A percentile compares a stretch with the other conserved stretches of the same genome.
These are phyloP conservation scores for Rhagonycha lutea DNA, from an alignment of 2,888 invertebrate genomes.

Conservation along the genomic window DNA sequence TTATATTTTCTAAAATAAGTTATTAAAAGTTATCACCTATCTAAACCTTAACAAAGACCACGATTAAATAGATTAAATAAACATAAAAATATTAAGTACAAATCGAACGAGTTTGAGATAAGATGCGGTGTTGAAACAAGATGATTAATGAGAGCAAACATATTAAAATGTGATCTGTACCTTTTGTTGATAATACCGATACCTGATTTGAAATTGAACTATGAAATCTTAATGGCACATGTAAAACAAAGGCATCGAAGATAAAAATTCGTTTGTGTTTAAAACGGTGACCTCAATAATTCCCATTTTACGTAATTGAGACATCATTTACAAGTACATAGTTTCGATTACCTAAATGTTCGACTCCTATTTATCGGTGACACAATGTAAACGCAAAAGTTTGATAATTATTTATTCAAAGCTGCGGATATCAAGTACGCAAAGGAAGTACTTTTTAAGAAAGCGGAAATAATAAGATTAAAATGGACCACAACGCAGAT, in stretches of 20 bases:
- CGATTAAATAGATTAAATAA: constrained; percentile 29
- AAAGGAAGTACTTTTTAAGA: constrained; percentile 31
- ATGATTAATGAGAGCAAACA: constrained; percentile 36
- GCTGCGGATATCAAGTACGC: constrained; percentile 22
- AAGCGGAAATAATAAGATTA: constrained; percentile 34
- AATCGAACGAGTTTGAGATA: constrained; percentile 29
- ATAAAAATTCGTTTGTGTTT: constrained; percentile 37
- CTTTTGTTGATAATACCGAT: constrained; percentile 30
- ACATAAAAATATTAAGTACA: constrained; percentile 23
- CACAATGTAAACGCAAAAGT: constrained; percentile 5
- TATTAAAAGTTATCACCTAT: constrained; percentile 2
- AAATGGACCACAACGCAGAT: constrained; percentile 34
- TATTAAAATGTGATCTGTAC: constrained; percentile 31
- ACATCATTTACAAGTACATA: constrained; percentile 1
- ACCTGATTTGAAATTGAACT: constrained; percentile 20
- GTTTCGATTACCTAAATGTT: background rate
- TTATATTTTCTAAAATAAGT: background rate
- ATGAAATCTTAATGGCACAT: constrained; percentile 15
- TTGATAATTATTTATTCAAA: constrained; percentile 18
- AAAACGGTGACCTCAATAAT: constrained; percentile 45
- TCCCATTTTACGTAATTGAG: constrained; percentile 8
- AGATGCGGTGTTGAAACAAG: constrained; percentile 30
- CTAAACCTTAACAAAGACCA: constrained; percentile 18
- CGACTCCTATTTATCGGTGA: constrained; percentile 22
- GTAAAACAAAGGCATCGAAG: constrained; percentile 38